Evolutionary conservation across 2,888 invertebrate species (phyloP), one percentile per base, ranked within the genome.

Genomic region (Acanthococcus lagerstroemiae): DNA sequence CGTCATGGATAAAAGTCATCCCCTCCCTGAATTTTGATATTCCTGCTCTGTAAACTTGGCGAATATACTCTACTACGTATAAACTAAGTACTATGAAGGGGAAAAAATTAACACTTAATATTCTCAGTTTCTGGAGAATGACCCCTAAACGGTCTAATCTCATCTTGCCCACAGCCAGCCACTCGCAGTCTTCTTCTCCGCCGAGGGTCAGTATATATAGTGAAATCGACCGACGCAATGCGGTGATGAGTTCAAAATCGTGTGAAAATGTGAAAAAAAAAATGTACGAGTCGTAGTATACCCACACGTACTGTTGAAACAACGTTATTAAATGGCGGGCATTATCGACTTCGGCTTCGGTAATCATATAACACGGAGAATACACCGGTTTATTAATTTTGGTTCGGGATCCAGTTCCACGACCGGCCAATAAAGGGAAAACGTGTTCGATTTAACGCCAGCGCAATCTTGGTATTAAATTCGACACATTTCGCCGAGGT

Each of bases 321-420:
- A 55, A 55, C 55, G 22, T 55, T 55, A 55, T 55, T 55, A 55
- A 55, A 55, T 55, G 55, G 55, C 55, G 55, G 55, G 37, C 55
- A 55, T 55, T 55, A 55, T 55, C 55, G 55, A 37, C 55, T 55
- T 25, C 55, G n/a, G 55, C 55, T 12, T 55, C n/a, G 37, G 37
- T 55, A 55, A 55, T 55, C 27, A 55, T 27, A 54, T 19, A 54
- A 54, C 55, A 55, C 55, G n/a, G n/a, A n/a, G n/a, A n/a, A 30
- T 55, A 55, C 55, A 55, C 55, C 55, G 55, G 30, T 55, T 55
- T 55, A 55, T 55, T 55, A 55, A 55, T 55, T 55, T 55, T 55
- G 19, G 37, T 55, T 55, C 55, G 26, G n/a, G 55, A 55, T 55
- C 55, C 55, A 55, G 55, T 55, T 55, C 55, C 37, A 30, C 55